Conservation (phyloP, 2,888 invertebrate species). For the Folsomia manolachei region DNA sequence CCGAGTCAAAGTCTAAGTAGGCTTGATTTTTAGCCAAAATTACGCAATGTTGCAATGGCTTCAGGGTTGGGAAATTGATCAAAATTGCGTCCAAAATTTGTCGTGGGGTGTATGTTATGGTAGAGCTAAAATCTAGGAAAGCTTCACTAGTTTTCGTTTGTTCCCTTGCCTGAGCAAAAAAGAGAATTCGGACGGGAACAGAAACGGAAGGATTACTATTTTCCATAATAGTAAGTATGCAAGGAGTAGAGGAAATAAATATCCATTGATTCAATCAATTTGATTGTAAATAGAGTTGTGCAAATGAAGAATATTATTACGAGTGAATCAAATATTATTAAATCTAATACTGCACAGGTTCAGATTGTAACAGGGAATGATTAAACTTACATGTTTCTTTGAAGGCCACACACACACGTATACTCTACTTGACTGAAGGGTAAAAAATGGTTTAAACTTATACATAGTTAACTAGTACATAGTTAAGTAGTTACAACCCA, state of each 20-base stretch:
- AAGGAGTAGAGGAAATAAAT: neutral
- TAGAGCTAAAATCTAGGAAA: slow-evolving; percentile 56
- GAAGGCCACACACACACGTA: no score
- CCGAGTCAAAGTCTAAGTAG: slow-evolving; percentile 61
- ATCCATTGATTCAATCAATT: neutral
- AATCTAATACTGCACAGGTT: no score
- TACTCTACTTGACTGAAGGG: no score
- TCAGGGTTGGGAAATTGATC: slow-evolving; percentile 62
- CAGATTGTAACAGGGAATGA: no score
- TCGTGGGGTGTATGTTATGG: slow-evolving; percentile 59
- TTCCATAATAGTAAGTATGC: neutral
- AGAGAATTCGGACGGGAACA: slow-evolving; percentile 66
- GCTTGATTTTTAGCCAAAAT: slow-evolving; percentile 81
- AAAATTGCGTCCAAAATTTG: slow-evolving; percentile 65
- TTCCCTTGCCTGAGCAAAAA: slow-evolving; percentile 89
- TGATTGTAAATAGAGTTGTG: no score
- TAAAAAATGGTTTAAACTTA: no score
- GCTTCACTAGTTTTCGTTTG: slow-evolving; percentile 66
- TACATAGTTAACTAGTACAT: no score
- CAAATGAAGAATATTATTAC: no score
- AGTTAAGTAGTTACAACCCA: no score
- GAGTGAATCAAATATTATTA: no score
- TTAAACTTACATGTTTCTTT: no score
- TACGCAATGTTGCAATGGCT: slow-evolving; percentile 66
- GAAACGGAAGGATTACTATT: slow-evolving; percentile 9